Evolutionary conservation across 2,888 invertebrate genomes (phyloP), one percentile per base, ranked within the genome.

Genomic region (Pollenia griseotomentosa): DNA sequence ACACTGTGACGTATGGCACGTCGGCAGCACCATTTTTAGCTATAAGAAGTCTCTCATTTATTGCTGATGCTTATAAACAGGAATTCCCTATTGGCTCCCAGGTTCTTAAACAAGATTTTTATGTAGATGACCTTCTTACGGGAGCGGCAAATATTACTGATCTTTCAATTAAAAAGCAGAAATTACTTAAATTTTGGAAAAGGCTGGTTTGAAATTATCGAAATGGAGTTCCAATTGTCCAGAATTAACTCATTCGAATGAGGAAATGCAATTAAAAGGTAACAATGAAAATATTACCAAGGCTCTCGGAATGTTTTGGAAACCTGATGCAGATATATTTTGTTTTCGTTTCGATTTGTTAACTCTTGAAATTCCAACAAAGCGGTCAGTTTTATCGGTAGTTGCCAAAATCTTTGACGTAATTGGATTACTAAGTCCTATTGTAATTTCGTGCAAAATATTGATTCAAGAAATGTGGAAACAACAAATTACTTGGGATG

Each of bases 401-500:
- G 33, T 33, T 4, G 33, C 33, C 2, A 33, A 4, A 33, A 33
- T 33, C 2, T 33, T 33, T 33, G 33, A 33, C 4, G 4, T 2
- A 2, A 4, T 33, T 2, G 33, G 33, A 33, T 4, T 33, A 4
- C 4, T 33, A 33, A 33, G 33, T 4, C 33, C 33, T 4, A 33
- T 33, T 33, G 33, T 33, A 33, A 33, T 33, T 33, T 33, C 33
- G 4, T 33, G 33, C 33, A 33, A 33, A 33, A 33, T 33, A 33
- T 33, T 33, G 4, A 33, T 40, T 66, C 65, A 68, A 51, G 73
- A 19, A 51, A 74, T 51, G n/a, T 75, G 85, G 51, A 89, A 78
- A 85, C 85, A 85, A 14, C 85, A 88, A 23, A 7, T 81, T 16
- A 59, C 73, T 9, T 85, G 85, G 85, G 81, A 81, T 51, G 16